Conservation (phyloP, 2,888 invertebrate genomes). For the Troides aeacus region DNA sequence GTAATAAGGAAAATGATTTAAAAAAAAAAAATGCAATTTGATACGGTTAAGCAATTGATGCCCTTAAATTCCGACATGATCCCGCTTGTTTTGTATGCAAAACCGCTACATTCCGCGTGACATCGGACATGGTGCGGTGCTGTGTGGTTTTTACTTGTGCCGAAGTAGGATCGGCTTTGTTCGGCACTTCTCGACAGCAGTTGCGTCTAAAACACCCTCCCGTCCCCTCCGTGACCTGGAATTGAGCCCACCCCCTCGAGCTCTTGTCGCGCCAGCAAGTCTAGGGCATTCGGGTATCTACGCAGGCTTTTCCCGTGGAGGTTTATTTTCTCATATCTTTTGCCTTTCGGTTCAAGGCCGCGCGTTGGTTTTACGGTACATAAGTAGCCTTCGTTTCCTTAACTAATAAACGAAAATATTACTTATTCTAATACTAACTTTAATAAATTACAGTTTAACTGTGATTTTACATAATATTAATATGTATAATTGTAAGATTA, state of each 20-base stretch:
- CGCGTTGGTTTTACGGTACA: background rate
- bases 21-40: constrained; percentile 3
- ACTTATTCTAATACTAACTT: background rate
- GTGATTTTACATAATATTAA: background rate
- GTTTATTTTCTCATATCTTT: constrained; percentile 12
- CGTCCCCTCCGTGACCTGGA: constrained; percentile 20
- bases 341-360: constrained; percentile 19
- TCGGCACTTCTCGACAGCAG: constrained; percentile 12
- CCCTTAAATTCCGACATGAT: background rate
- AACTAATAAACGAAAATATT: background rate
- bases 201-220: constrained; percentile 3
- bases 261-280: constrained; percentile 14
- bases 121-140: constrained; percentile 6
- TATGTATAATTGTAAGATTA: background rate
- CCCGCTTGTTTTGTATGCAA: constrained; percentile 17
- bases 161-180: constrained; percentile 6
- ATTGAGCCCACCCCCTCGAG: constrained; percentile 1
- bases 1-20: background rate
- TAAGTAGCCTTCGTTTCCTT: background rate
- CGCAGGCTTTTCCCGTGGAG: constrained; percentile 14
- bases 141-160: background rate
- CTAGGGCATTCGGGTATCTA: constrained; percentile 6
- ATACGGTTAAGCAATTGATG: constrained; percentile 3
- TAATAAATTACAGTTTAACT: background rate
- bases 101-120: constrained; percentile 7